A percentile compares a stretch with the other conserved stretches of the same genome.
These are phyloP conservation scores for Drosophila aff. DNA, from an alignment of 1,140 invertebrate species.

Conservation along the genomic window DNA sequence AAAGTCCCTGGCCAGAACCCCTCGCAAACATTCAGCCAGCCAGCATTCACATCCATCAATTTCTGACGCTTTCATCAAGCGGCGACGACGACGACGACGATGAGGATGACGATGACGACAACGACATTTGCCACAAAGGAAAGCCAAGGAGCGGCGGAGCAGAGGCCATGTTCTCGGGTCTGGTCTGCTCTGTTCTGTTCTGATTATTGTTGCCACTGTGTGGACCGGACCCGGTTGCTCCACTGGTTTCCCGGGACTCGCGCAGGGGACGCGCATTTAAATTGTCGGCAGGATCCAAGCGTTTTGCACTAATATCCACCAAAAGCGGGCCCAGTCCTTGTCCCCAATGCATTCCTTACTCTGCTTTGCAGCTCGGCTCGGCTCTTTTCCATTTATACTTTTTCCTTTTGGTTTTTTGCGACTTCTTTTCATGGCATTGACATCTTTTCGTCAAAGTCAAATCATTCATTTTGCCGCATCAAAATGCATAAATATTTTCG, in stretches of 20 bases:
- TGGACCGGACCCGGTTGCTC: constrained; percentile 37
- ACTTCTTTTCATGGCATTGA: constrained; percentile 61
- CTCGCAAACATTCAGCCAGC: constrained; percentile 51
- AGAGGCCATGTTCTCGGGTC: constrained; percentile 47
- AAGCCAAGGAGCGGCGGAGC: constrained; percentile 36
- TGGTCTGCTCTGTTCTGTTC: constrained; percentile 25
- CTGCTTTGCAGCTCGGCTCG: constrained; percentile 14
- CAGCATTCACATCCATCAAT: constrained; percentile 84
- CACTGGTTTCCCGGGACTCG: constrained; percentile 12
- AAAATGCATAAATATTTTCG: constrained; percentile 82
- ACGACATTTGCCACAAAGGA: constrained; percentile 77
- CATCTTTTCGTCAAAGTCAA: constrained; percentile 85
- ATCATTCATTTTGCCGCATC: constrained; percentile 85
- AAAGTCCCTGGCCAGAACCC: constrained; percentile 50
- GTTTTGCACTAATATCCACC: constrained; percentile 83
- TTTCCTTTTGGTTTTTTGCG: constrained; percentile 16
- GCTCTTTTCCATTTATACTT: constrained; percentile 10
- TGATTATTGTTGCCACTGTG: constrained; percentile 80
- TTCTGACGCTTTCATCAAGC: constrained; percentile 85
- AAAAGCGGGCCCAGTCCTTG: constrained; percentile 55
- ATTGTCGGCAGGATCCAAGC: constrained; percentile 84
- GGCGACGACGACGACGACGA: constrained; percentile 20
- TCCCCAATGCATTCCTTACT: constrained; percentile 72
- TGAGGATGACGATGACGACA: constrained; percentile 14
- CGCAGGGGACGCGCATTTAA: constrained; percentile 73